These are phyloP conservation scores for Eremophila alpestris DNA, from an alignment of 2,797 vertebrate species.

Conservation along the genomic window DNA sequence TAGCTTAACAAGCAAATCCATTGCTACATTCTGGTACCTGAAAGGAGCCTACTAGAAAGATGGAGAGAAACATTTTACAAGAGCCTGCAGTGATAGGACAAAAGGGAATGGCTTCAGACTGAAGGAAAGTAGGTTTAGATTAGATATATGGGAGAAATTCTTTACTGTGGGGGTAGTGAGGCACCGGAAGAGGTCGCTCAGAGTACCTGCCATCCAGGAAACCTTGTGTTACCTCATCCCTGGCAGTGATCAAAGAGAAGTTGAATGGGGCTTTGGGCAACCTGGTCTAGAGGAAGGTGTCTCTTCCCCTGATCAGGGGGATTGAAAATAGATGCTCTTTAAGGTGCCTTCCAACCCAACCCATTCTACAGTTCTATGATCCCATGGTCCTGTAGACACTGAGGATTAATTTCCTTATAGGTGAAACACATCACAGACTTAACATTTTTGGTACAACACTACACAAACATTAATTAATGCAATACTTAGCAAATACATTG, in stretches of 20 bases:
- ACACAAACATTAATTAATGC: neutral
- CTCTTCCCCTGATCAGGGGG: neutral
- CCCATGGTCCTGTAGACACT: neutral
- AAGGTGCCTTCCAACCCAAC: neutral
- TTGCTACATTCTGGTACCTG: neutral
- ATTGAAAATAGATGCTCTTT: neutral
- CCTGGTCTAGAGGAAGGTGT: too few species aligned
- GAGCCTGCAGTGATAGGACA: neutral
- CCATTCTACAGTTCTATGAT: too few species aligned
- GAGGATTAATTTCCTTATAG: neutral
- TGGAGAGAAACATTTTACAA: neutral
- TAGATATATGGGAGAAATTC: neutral
- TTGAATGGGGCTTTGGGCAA: neutral
- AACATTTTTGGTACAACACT: neutral
- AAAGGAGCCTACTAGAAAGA: neutral
- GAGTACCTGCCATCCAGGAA: too few species aligned
- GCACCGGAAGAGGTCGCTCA: neutral
- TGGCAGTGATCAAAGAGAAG: neutral
- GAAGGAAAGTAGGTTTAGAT: neutral
- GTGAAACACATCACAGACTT: neutral
- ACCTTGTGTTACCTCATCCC: neutral
- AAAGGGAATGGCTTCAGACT: neutral
- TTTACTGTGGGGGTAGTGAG: neutral
- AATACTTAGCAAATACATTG: neutral
- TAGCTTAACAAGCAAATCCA: too few species aligned